phyloP scores from a whole-genome alignment of 2,888 invertebrate genomes.

The Scaptomyza polygonia region DNA sequence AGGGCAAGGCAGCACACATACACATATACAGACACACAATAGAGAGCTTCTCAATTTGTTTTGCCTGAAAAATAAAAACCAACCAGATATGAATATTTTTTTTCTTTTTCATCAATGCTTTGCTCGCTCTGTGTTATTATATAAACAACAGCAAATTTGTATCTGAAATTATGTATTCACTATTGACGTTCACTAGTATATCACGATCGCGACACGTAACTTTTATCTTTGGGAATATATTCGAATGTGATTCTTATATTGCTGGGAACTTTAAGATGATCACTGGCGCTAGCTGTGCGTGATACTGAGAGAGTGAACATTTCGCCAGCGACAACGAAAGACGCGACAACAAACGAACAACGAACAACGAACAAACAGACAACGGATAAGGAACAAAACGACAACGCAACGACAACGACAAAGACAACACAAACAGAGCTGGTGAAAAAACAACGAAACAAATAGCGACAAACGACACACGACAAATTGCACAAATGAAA shows the following conservation, averaged over 20 bases:
- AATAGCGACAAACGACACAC: conserved; percentile 19
- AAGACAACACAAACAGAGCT: conserved; percentile 20
- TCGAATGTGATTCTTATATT: conserved; percentile 6
- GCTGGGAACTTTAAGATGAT: conserved; percentile 42
- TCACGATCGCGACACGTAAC: conserved; percentile 28
- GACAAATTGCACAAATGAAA: conserved; percentile 58
- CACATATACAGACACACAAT: conserved; percentile 42
- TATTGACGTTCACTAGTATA: conserved; percentile 40
- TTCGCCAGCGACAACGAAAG: conserved; percentile 64
- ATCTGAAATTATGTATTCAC: conserved; percentile 34
- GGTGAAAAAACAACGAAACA: conserved; percentile 23
- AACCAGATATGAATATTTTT: conserved; percentile 68
- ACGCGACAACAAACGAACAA: conserved; percentile 38
- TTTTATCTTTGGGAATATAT: conserved; percentile 3
- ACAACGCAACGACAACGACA: conserved; percentile 15
- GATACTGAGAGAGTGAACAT: conserved; percentile 62
- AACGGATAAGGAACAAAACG: conserved; percentile 32
- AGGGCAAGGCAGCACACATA: conserved; percentile 40
- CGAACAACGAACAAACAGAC: conserved; percentile 41
- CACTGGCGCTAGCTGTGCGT: conserved; percentile 63
- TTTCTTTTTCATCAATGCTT: conserved; percentile 37
- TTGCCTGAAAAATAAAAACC: conserved; percentile 71
- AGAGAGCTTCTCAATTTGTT: conserved; percentile 58
- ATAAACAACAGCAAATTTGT: conserved; percentile 62
- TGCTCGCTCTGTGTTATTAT: conserved; percentile 61